Evolutionary conservation across 2,888 invertebrate species (phyloP).

Genomic region (Apeira syringaria): DNA sequence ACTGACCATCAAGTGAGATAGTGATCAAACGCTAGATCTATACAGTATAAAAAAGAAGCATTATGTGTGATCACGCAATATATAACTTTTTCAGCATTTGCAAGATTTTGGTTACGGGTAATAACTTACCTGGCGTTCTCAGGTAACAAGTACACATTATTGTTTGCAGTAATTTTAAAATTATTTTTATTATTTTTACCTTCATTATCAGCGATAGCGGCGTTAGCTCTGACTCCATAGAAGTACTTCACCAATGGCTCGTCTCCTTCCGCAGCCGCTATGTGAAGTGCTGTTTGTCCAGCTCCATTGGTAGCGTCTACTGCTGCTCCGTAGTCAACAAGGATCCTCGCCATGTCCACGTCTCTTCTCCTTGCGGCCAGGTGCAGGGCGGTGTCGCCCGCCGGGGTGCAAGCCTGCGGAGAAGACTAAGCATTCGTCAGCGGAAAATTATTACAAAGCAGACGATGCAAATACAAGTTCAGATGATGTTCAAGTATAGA

Average conservation of each 20-base stretch:
- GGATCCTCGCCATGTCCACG: conserved; percentile 95
- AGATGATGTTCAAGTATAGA: too few species aligned
- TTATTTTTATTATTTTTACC: conserved; percentile 67
- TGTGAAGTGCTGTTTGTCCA: conserved; percentile 97
- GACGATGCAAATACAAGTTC: too few species aligned
- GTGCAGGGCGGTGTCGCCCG: conserved; percentile 97
- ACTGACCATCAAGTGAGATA: too few species aligned
- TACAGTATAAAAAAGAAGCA: too few species aligned
- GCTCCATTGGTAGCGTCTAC: conserved; percentile 97
- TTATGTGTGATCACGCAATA: too few species aligned
- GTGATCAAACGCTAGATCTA: too few species aligned
- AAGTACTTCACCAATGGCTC: conserved; percentile 97
- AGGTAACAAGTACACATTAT: too few species aligned
- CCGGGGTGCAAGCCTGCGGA: conserved; percentile 88
- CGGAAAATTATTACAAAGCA: conserved; percentile 2
- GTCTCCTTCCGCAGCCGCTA: conserved; percentile 98
- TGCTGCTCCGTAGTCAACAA: conserved; percentile 95
- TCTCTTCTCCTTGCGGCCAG: conserved; percentile 96
- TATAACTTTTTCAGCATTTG: too few species aligned
- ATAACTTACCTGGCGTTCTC: too few species aligned
- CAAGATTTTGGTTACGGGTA: too few species aligned
- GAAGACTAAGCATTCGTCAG: conserved; percentile 21
- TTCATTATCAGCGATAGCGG: conserved; percentile 97
- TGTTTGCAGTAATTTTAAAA: too few species aligned
- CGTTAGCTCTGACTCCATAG: conserved; percentile 96